Evolutionary conservation across 2,888 invertebrate genomes (phyloP), one percentile per base, ranked within the genome.

Genomic region (Cheilosia variabilis): DNA sequence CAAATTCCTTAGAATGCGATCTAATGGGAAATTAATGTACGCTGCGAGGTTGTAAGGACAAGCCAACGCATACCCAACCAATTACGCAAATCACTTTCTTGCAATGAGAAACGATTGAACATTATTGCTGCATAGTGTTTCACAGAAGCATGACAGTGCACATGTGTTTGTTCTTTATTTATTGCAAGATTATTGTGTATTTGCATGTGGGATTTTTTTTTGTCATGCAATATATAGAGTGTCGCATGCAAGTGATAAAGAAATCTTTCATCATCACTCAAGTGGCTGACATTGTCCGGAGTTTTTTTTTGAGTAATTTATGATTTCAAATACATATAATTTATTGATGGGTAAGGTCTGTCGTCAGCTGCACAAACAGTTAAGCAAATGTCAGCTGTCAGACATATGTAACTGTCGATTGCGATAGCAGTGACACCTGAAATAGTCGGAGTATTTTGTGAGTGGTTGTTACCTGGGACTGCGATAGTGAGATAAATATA

Each of bases 31-130:
- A 65, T 58, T 58, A 71, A 65, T 71, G 53, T 72, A 13, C 24
- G n/a, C n/a, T 22, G 45, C 22, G 47, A 77, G 66, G 13, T 72
- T 41, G 17, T 75, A 81, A 81, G 68, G 60, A 66, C 50, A 69
- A 69, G 13, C 34, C 6, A 55, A 41, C 52, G 19, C 15, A 53
- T 31, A 37, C 37, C 37, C 13, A 13, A 37, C 4, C 37, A 37
- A 37, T 17, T 41, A 65, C 4, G 58, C 34, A 41, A 66, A 47
- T 60, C 66, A 66, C 58, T 41, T 19, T 78, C 45, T 47, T 72
- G 53, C 58, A 55, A 69, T 19, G 34, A 15, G 15, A 71, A 27
- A 22, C 45, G 22, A 69, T 65, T 71, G 27, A 50, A 45, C 2
- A 45, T 45, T 37, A 66, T 52, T 31, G 27, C 50, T 22, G 6